These are phyloP conservation scores for Trimorus sp. DNA, from an alignment of 2,888 invertebrate species.

Conservation along the genomic window DNA sequence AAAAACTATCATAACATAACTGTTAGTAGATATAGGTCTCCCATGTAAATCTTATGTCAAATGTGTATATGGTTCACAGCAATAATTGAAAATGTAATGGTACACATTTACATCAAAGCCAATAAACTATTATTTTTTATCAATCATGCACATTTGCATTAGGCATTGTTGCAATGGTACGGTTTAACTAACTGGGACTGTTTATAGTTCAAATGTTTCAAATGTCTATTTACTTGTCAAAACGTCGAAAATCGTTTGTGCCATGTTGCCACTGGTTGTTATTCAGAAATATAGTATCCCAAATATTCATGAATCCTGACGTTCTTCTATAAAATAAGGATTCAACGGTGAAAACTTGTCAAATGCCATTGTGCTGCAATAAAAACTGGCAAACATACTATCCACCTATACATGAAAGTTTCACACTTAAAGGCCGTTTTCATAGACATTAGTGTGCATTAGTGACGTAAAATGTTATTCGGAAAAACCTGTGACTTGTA, in stretches of 20 bases:
- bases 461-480: conserved; percentile 1
- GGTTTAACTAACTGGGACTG: conserved; percentile 44
- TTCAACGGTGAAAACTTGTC: conserved; percentile 69
- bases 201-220: conserved; percentile 50
- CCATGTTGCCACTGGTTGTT: conserved; percentile 69
- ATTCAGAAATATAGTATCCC: conserved; percentile 8
- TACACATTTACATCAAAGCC: no score
- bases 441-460: conserved; percentile 6
- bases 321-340: conserved; percentile 59
- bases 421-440: conserved; percentile 13
- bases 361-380: conserved; percentile 67
- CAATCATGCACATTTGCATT: not conserved
- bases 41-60: no score
- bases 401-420: conserved; percentile 8
- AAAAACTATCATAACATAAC: no score
- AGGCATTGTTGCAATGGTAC: not conserved
- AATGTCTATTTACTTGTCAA: conserved; percentile 74
- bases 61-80: no score
- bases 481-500: no score
- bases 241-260: conserved; percentile 79
- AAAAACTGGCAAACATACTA: conserved; percentile 30
- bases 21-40: no score
- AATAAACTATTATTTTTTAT: conserved; percentile 5
- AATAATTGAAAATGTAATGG: no score
- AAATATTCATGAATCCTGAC: conserved; percentile 57